These are phyloP conservation scores for Micromesistius poutassou DNA, from an alignment of 2,797 vertebrate species.

Conservation along the genomic window DNA sequence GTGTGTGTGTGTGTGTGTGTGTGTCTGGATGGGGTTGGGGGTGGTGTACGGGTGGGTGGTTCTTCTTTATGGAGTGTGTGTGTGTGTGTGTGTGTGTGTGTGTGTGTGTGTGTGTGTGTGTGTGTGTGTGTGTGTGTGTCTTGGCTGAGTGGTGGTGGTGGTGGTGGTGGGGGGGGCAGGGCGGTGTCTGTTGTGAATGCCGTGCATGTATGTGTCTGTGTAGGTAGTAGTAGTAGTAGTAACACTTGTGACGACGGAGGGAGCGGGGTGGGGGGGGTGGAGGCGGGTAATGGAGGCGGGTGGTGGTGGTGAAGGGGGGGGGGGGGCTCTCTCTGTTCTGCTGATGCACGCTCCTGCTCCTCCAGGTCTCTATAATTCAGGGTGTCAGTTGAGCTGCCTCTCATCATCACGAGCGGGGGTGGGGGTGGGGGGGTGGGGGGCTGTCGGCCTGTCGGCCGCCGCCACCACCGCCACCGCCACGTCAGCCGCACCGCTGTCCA, in stretches of 20 bases:
- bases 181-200: too few relatives aligned
- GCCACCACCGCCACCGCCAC: constrained; percentile 60
- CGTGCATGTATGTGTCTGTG: not conserved
- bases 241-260: not conserved
- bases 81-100: not conserved
- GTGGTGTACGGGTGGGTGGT: too few relatives aligned
- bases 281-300: constrained; percentile 9
- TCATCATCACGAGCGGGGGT: constrained; percentile 76
- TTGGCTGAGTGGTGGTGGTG: not conserved
- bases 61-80: not conserved
- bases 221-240: not conserved
- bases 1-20: not conserved
- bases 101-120: not conserved
- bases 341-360: constrained; percentile 66
- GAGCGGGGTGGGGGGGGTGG: not conserved
- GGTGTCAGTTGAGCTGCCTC: constrained; percentile 78
- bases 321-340: constrained; percentile 59
- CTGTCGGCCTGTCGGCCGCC: constrained; percentile 68
- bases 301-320: constrained; percentile 35
- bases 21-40: not conserved
- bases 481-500: constrained; percentile 51
- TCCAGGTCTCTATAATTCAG: constrained; percentile 72
- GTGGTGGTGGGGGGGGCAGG: not conserved
- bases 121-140: constrained; percentile 8
- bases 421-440: too few relatives aligned